phyloP scores from a whole-genome alignment of 2,888 invertebrate genomes.

The Phania funesta region DNA sequence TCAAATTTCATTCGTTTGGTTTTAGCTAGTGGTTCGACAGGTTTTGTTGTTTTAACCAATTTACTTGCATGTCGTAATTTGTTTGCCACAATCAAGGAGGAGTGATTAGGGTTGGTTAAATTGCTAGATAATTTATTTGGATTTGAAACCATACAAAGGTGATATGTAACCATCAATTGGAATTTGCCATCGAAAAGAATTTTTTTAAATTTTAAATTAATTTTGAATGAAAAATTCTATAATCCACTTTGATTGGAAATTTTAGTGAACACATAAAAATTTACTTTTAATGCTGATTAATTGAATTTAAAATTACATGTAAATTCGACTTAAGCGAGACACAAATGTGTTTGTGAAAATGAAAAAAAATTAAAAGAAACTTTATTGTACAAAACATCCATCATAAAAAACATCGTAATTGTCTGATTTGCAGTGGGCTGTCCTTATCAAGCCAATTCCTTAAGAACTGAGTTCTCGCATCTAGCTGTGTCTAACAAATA shows the following conservation, averaged over 20 bases:
- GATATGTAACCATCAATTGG: constrained; percentile 36
- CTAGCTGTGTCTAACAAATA: too few species aligned
- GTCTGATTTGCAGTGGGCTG: too few species aligned
- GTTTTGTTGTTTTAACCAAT: constrained; percentile 71
- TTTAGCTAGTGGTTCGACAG: constrained; percentile 68
- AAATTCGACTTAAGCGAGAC: neutral
- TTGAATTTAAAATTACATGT: neutral
- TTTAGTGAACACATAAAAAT: neutral
- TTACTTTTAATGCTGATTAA: constrained; percentile 18
- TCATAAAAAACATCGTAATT: too few species aligned
- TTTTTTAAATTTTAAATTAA: neutral
- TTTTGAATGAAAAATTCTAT: neutral
- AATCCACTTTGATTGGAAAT: constrained; percentile 13
- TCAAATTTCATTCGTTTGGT: constrained; percentile 42
- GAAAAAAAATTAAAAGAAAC: too few species aligned
- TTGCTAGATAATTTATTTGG: constrained; percentile 23
- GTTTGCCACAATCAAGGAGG: neutral
- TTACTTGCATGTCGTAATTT: constrained; percentile 54
- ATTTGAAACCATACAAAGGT: constrained; percentile 2
- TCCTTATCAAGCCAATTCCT: too few species aligned
- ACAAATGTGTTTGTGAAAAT: too few species aligned
- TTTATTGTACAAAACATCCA: too few species aligned
- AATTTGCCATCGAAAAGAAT: constrained; percentile 1
- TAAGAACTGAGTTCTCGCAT: too few species aligned
- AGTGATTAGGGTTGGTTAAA: neutral